Evolutionary conservation across 2,113 vertebrate genomes (phyloP).

Genomic region (Thermophis baileyi): DNA sequence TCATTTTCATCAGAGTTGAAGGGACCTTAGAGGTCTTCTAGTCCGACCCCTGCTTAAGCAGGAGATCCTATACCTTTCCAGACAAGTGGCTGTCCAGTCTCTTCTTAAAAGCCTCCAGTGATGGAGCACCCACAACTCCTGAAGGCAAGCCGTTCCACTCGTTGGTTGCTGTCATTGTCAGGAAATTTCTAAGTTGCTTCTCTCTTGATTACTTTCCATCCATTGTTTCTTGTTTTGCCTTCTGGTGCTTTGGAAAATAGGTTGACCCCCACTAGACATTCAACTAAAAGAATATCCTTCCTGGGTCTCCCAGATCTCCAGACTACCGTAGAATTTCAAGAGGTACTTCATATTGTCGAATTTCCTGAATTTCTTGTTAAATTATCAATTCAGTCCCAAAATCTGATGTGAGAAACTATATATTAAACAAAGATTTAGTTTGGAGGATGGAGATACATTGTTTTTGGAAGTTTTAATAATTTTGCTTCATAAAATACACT

Average conservation of each 20-base stretch:
- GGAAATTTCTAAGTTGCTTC: neutral
- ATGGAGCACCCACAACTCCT: neutral
- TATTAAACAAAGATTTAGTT: neutral
- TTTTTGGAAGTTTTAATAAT: neutral
- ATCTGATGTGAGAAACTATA: neutral
- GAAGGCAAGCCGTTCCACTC: neutral
- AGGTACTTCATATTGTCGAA: neutral
- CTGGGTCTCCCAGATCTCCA: neutral
- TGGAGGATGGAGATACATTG: neutral
- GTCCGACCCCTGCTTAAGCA: neutral
- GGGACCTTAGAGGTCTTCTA: neutral
- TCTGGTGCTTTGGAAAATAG: neutral
- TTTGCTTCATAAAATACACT: neutral
- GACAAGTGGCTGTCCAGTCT: neutral
- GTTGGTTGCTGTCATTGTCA: neutral
- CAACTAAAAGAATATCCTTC: neutral
- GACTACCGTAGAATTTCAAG: neutral
- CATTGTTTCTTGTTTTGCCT: neutral
- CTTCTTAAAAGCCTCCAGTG: neutral
- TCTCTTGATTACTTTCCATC: neutral
- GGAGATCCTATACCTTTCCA: neutral
- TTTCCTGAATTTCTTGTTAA: neutral
- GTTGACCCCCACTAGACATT: neutral
- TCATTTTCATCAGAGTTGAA: neutral
- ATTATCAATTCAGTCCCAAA: neutral